phyloP scores from a whole-genome alignment of 1,140 invertebrate species.

The Steinernema feltiae region DNA sequence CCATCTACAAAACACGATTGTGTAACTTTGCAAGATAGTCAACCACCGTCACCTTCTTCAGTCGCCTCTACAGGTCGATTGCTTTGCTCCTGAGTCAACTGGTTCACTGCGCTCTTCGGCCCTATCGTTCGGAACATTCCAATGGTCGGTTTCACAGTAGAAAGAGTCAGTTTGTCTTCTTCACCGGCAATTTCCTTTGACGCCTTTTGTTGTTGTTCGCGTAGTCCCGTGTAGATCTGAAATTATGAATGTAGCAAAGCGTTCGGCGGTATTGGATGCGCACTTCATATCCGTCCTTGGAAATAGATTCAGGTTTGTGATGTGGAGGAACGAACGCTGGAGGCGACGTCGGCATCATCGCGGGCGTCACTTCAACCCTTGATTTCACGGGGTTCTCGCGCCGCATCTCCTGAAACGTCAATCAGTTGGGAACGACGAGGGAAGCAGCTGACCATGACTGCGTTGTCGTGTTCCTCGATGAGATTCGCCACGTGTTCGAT shows the following conservation, averaged over 20 bases:
- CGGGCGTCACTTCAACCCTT: background rate
- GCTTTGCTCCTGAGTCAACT: too few species aligned
- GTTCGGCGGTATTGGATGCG: background rate
- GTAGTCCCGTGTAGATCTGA: background rate
- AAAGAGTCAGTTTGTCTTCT: background rate
- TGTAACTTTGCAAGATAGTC: too few species aligned
- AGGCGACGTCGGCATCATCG: background rate
- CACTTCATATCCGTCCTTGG: background rate
- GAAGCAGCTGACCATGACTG: background rate
- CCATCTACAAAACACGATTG: background rate
- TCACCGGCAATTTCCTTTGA: background rate
- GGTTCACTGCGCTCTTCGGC: background rate
- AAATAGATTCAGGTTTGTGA: background rate
- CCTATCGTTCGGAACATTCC: background rate
- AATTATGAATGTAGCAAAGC: too few species aligned
- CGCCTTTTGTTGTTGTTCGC: background rate
- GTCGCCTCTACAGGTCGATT: too few species aligned
- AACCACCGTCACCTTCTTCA: too few species aligned
- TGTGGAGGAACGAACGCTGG: background rate
- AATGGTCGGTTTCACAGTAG: background rate
- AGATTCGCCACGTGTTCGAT: slow-evolving; percentile 6
- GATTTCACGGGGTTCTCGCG: background rate
- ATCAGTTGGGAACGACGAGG: background rate
- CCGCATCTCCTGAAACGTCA: background rate
- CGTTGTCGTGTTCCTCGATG: background rate